A percentile compares a stretch with the other conserved stretches of the same genome.
Conservation (phyloP, 2,888 invertebrate species). For the Abscondita cerata region DNA sequence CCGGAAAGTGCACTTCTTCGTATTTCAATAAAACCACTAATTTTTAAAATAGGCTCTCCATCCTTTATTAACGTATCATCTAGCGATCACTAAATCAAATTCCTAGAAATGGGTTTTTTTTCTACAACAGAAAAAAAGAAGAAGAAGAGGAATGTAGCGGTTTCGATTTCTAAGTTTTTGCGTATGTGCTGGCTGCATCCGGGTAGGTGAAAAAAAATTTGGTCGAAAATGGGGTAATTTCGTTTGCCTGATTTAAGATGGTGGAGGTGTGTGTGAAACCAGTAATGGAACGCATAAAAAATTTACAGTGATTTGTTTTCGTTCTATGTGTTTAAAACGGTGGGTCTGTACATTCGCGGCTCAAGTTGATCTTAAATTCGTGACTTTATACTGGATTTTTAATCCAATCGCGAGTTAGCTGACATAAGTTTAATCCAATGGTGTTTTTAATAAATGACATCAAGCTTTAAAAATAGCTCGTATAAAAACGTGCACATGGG, state of each 20-base stretch:
- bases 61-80: neutral
- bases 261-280: constrained; percentile 16
- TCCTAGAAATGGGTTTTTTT: constrained; percentile 17
- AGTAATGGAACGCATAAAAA: constrained; percentile 32
- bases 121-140: constrained; percentile 2
- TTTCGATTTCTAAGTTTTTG: constrained; percentile 9
- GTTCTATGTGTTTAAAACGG: constrained; percentile 45
- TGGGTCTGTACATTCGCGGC: constrained; percentile 43
- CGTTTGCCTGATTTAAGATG: neutral
- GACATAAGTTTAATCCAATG: constrained; percentile 53
- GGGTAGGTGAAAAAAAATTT: constrained; percentile 7
- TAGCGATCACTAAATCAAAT: neutral
- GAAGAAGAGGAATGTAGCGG: constrained; percentile 24
- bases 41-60: too few relatives aligned
- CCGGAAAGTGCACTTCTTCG: constrained; percentile 2
- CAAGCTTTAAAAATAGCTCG: constrained; percentile 55
- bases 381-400: constrained; percentile 43
- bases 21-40: neutral
- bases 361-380: constrained; percentile 47
- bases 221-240: neutral
- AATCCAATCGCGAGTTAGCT: constrained; percentile 48
- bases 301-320: constrained; percentile 46
- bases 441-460: constrained; percentile 47
- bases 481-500: constrained; percentile 54
- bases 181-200: constrained; percentile 16